Percentiles rank a stretch among this genome's conserved stretches.
Evolutionary conservation across 2,113 vertebrate species (phyloP).

Genomic region (Castor canadensis): DNA sequence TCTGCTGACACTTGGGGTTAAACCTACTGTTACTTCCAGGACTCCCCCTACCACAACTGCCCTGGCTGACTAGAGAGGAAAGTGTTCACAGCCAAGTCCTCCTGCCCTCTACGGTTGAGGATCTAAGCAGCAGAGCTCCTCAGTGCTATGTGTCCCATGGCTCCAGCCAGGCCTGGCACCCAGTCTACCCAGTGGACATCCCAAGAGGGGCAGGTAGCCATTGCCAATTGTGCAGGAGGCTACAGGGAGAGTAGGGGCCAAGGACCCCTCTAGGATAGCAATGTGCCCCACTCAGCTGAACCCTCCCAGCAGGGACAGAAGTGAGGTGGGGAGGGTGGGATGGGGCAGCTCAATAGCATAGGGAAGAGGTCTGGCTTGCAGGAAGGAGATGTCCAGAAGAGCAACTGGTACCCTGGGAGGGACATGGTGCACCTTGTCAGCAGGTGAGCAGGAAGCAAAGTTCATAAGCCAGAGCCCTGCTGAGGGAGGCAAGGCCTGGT

Average conservation of each 20-base stretch:
- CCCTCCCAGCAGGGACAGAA: neutral
- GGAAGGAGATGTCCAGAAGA: accelerated
- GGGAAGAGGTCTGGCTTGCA: neutral
- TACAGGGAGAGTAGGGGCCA: neutral
- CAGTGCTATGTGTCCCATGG: accelerated
- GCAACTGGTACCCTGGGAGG: neutral
- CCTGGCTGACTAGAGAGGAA: neutral
- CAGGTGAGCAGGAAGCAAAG: neutral
- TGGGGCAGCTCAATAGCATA: too few species aligned
- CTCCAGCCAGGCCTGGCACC: neutral
- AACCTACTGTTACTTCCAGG: neutral
- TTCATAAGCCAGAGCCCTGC: accelerated
- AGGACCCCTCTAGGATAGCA: neutral
- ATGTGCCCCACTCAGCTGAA: neutral
- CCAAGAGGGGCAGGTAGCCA: neutral
- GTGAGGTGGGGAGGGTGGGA: too few species aligned
- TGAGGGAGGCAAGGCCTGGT: accelerated
- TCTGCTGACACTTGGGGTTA: neutral
- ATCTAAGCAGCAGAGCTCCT: neutral
- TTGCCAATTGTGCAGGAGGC: accelerated
- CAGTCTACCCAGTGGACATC: neutral
- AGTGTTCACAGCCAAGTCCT: neutral
- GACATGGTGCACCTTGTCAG: neutral
- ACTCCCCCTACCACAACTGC: neutral
- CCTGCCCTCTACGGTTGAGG: neutral